Conservation (phyloP, 2,113 vertebrate species). For the Ciconia maguari region DNA sequence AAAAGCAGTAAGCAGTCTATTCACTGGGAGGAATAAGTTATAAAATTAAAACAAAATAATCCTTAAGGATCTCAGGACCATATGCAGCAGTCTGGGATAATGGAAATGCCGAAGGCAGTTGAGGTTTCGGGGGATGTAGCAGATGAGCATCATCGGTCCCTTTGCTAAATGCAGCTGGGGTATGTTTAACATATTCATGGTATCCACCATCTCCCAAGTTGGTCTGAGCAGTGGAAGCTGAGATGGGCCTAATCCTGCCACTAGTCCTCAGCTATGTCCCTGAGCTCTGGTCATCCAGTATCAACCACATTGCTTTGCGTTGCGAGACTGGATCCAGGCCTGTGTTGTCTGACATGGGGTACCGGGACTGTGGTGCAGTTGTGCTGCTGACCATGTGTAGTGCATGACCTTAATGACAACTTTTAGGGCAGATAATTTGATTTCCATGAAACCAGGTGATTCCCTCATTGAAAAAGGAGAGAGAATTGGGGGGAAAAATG, state of each 20-base stretch:
- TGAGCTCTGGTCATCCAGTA: neutral
- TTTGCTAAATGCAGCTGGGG: neutral
- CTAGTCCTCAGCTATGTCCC: neutral
- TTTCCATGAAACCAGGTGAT: neutral
- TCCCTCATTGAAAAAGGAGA: neutral
- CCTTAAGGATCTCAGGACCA: neutral
- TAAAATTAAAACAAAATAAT: neutral
- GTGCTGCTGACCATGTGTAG: too few species aligned
- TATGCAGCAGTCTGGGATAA: neutral
- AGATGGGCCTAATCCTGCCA: neutral
- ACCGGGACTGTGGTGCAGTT: too few species aligned
- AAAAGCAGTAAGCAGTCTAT: neutral
- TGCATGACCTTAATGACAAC: neutral
- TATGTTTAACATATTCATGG: neutral
- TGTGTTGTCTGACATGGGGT: neutral
- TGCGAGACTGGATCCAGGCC: neutral
- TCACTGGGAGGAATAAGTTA: neutral
- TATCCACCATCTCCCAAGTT: neutral
- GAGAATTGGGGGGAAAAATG: neutral
- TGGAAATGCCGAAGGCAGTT: neutral
- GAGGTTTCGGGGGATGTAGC: too few species aligned
- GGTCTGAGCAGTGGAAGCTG: neutral
- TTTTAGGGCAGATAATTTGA: neutral
- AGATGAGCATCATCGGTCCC: neutral
- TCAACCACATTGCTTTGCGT: accelerated